Percentiles rank a stretch among this genome's conserved stretches.
These are phyloP conservation scores for Typhlomys cinereus DNA, from an alignment of 2,113 vertebrate genomes.

Conservation along the genomic window DNA sequence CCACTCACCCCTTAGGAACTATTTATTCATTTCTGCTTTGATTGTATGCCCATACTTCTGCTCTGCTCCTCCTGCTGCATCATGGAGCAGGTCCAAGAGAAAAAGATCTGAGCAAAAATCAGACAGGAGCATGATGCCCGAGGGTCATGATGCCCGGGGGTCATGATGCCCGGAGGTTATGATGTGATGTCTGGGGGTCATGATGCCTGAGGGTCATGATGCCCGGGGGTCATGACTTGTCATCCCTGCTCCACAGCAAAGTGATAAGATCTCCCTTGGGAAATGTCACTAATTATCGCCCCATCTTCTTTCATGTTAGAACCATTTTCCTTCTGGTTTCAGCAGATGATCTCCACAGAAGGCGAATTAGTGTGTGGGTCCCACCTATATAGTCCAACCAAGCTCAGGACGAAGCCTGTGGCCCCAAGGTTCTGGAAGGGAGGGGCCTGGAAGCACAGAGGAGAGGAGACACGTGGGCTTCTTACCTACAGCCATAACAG, in stretches of 20 bases:
- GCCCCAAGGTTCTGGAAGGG: not conserved
- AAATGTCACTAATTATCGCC: not conserved
- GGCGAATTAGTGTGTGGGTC: not conserved
- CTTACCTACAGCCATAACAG: not conserved
- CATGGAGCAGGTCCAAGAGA: not conserved
- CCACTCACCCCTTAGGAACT: not conserved
- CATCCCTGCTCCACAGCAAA: not conserved
- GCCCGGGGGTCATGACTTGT: no score
- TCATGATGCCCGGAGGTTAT: no score
- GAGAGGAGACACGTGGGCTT: no score
- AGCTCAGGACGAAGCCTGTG: not conserved
- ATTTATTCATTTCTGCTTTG: not conserved
- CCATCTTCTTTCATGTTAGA: not conserved
- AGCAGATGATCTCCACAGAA: not conserved
- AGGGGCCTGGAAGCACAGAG: not conserved
- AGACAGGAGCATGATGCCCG: rapidly evolving
- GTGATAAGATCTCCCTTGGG: not conserved
- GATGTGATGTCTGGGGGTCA: no score
- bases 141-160: no score
- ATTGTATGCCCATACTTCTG: not conserved
- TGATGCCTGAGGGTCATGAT: no score
- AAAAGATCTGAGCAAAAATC: not conserved
- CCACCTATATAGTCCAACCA: not conserved
- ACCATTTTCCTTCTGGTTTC: not conserved
- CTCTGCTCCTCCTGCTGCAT: not conserved